Base-by-base conservation (phyloP, 2,888 invertebrate species). In the Dorcus parallelipipedus region DNA sequence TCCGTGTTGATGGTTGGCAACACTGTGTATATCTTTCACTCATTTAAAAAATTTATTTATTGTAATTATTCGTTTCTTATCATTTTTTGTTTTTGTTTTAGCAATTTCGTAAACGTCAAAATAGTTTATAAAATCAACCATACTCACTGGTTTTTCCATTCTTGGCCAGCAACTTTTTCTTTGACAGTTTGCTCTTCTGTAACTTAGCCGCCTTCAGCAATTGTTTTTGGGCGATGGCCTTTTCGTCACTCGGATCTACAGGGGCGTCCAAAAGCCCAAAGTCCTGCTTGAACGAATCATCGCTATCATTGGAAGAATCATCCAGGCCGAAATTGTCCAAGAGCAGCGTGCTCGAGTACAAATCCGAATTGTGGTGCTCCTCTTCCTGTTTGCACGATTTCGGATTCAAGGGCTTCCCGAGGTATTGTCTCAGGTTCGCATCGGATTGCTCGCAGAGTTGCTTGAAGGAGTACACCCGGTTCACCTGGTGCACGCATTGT, bases 401-500 rank as follows among this genome's bases (percentile, higher is more conserved):
- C 10, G 62, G 62, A 54, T 61, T 26, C 38, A 69, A 56, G 4
- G 78, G 78, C 67, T 78, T 77, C 4, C 78, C 78, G 10, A 80
- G 64, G 59, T 77, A 80, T 59, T 76, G 74, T 41, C 79, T 71
- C 9, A 81, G 70, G 60, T 76, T 80, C 38, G 70, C 60, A 62
- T 81, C 80, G 0, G 81, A 79, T 56, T 78, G 78, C 69, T 79
- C 79, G 65, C 80, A 81, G 40, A 80, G 70, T 69, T 79, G 77
- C 68, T 80, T 80, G 65, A 82, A 82, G 5, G 79, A 74, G 66
- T 75, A 80, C 9, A 78, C 78, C 54, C 78, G 72, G 63, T 76
- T 79, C 40, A 80, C 77, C 72, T 81, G 79, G 53, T 79, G 74
- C 42, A 78, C 74, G 64, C 82, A 82, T 64, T 80, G 79, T 20